A percentile compares a stretch with the other conserved stretches of the same genome.
phyloP scores from a whole-genome alignment of 2,888 invertebrate genomes.

The Drosophila recens region DNA sequence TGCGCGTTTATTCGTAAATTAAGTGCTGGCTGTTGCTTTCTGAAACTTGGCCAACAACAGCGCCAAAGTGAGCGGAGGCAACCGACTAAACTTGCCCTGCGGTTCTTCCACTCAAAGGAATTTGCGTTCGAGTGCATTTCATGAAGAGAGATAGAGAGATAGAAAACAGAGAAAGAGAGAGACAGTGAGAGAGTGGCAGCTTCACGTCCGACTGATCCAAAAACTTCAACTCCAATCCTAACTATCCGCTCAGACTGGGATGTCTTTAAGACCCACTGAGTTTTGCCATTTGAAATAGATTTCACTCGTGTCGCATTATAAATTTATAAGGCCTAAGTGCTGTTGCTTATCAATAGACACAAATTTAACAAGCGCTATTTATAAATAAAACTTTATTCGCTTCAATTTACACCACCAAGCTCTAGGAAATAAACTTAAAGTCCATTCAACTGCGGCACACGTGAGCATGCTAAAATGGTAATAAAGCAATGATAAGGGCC shows the following conservation, averaged over 20 bases:
- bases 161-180: neutral
- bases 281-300: constrained; percentile 36
- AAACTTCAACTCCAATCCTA: neutral
- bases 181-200: constrained; percentile 15
- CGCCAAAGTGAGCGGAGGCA: constrained; percentile 19
- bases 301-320: constrained; percentile 60
- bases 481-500: constrained; percentile 55
- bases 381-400: constrained; percentile 38
- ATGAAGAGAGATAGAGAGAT: neutral
- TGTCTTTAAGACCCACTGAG: constrained; percentile 10
- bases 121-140: constrained; percentile 61
- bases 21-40: constrained; percentile 79
- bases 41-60: constrained; percentile 41
- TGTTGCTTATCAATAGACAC: constrained; percentile 42
- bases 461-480: constrained; percentile 29
- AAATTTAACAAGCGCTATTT: constrained; percentile 34
- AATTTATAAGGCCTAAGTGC: constrained; percentile 73
- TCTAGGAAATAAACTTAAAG: constrained; percentile 11
- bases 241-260: neutral
- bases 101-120: constrained; percentile 71
- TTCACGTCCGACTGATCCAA: constrained; percentile 5
- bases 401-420: constrained; percentile 2
- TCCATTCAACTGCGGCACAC: constrained; percentile 40
- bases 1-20: constrained; percentile 82
- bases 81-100: constrained; percentile 67